Evolutionary conservation across 2,797 vertebrate species (phyloP).

Genomic region (Poecilia wingei): DNA sequence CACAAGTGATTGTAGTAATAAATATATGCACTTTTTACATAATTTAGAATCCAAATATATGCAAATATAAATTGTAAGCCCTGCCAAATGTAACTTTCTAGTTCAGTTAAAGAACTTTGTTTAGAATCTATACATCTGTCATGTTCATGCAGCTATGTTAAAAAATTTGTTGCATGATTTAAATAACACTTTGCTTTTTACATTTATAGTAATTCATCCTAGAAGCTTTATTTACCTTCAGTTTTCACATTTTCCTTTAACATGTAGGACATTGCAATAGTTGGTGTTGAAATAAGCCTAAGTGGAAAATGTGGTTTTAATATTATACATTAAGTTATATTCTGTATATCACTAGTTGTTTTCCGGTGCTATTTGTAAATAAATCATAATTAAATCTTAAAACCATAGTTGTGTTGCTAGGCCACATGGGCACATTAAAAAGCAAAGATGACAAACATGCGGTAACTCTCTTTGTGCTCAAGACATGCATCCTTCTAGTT

Average conservation of each 20-base stretch:
- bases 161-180: not conserved
- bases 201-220: not conserved
- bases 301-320: constrained; percentile 32
- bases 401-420: not conserved
- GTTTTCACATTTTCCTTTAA: constrained; percentile 25
- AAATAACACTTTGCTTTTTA: not conserved
- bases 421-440: not conserved
- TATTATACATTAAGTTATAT: constrained; percentile 15
- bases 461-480: not conserved
- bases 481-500: not conserved
- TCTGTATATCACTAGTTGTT: not conserved
- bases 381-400: constrained; percentile 1
- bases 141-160: not conserved
- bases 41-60: not conserved
- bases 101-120: not conserved
- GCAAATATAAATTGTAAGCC: not conserved
- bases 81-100: not conserved
- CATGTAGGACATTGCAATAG: constrained; percentile 34
- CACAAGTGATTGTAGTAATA: not conserved
- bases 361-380: constrained; percentile 7
- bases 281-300: constrained; percentile 42
- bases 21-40: not conserved
- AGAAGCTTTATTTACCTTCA: not conserved
- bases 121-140: not conserved
- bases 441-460: not conserved